These are phyloP conservation scores for Salvator merianae DNA, from an alignment of 2,113 vertebrate genomes.

Conservation along the genomic window DNA sequence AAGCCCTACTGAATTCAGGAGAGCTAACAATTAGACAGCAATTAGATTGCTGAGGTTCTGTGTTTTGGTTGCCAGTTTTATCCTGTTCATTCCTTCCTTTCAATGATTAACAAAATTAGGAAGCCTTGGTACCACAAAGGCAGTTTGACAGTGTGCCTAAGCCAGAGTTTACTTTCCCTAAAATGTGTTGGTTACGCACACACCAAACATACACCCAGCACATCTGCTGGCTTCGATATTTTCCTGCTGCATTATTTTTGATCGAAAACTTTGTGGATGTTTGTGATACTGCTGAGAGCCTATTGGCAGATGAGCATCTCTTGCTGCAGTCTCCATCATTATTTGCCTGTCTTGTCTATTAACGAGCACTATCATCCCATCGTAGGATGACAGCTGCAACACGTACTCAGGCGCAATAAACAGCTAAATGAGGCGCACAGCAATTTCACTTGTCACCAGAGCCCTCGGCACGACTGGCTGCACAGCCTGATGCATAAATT, in stretches of 20 bases:
- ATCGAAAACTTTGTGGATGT: conserved; percentile 83
- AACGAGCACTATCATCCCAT: conserved; percentile 86
- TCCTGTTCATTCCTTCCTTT: conserved; percentile 44
- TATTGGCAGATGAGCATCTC: conserved; percentile 84
- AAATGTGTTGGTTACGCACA: conserved; percentile 63
- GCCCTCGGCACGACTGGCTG: conserved; percentile 86
- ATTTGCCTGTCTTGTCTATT: conserved; percentile 88
- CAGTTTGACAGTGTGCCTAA: conserved; percentile 22
- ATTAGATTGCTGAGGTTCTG: background rate
- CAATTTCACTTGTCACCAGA: conserved; percentile 88
- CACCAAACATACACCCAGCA: conserved; percentile 31
- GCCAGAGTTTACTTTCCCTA: conserved; percentile 50
- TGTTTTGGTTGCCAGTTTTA: background rate
- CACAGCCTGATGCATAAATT: conserved; percentile 90
- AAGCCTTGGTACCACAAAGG: conserved; percentile 36
- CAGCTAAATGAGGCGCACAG: conserved; percentile 89
- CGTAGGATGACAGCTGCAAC: conserved; percentile 86
- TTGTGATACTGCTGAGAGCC: conserved; percentile 83
- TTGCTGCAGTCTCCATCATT: conserved; percentile 86
- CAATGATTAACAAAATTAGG: conserved; percentile 34
- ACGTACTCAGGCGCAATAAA: conserved; percentile 89
- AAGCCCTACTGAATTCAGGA: background rate
- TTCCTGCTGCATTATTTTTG: conserved; percentile 77
- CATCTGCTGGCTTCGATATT: conserved; percentile 73
- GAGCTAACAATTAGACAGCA: background rate